phyloP scores from a whole-genome alignment of 2,113 vertebrate species.

The Perca schrenkii region DNA sequence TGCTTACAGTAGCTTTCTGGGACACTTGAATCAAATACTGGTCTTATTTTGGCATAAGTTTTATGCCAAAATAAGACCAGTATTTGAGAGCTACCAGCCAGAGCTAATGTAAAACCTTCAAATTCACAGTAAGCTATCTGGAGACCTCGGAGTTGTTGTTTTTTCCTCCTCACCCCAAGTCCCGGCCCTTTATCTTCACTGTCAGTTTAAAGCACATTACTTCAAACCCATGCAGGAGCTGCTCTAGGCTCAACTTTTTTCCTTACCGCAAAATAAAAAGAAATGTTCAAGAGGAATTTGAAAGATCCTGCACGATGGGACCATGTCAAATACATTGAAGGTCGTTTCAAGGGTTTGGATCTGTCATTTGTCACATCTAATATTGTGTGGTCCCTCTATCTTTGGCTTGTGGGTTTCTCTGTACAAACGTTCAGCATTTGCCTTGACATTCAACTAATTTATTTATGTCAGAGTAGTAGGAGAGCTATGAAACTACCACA shows the following conservation, averaged over 20 bases:
- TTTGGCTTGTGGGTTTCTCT: constrained; percentile 52
- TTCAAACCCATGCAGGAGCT: constrained; percentile 73
- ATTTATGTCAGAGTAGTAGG: constrained; percentile 19
- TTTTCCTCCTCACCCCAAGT: constrained; percentile 41
- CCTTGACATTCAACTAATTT: constrained; percentile 46
- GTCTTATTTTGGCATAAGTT: constrained; percentile 49
- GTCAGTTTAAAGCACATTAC: constrained; percentile 75
- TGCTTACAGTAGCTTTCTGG: constrained; percentile 56
- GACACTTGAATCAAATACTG: constrained; percentile 63
- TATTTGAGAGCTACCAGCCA: not conserved
- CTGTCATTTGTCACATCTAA: constrained; percentile 72
- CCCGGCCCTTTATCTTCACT: constrained; percentile 72
- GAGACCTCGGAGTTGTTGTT: constrained; percentile 31
- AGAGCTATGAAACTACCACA: not conserved
- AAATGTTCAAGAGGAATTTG: constrained; percentile 71
- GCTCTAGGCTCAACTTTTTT: constrained; percentile 60
- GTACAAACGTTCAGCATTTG: constrained; percentile 32
- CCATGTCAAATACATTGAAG: constrained; percentile 73
- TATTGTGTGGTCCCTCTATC: constrained; percentile 49
- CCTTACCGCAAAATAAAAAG: constrained; percentile 53
- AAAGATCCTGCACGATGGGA: constrained; percentile 68
- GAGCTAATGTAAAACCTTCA: constrained; percentile 59
- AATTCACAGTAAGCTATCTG: constrained; percentile 60
- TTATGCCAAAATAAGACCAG: no score
- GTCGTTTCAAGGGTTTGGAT: constrained; percentile 59